Conservation (phyloP, 1,140 invertebrate genomes). For the Ridgeia piscesae region DNA sequence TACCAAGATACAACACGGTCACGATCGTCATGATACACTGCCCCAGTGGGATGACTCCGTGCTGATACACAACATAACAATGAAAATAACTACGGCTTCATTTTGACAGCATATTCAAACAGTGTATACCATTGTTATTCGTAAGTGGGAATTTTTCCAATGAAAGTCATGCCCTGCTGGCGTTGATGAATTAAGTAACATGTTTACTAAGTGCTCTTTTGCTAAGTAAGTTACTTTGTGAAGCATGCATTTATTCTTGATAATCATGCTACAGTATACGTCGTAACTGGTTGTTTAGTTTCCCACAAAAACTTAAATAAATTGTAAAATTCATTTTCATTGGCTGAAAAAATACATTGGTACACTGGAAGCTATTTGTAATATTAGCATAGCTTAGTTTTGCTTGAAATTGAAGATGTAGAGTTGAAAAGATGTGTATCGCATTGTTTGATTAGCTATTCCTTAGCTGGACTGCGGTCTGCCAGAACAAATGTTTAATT, state of each 20-base stretch:
- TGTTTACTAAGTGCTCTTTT: too few species aligned
- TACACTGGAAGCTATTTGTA: background rate
- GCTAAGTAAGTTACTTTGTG: too few species aligned
- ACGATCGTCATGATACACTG: background rate
- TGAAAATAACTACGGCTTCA: background rate
- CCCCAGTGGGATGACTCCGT: background rate
- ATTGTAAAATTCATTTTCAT: background rate
- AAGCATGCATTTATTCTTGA: too few species aligned
- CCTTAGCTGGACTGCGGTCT: too few species aligned
- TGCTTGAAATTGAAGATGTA: background rate
- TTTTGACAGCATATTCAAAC: background rate
- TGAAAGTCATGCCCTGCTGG: too few species aligned
- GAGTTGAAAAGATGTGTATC: background rate
- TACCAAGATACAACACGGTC: background rate
- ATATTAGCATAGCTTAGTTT: background rate
- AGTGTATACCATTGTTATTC: background rate
- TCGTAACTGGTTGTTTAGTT: too few species aligned
- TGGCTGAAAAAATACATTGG: background rate
- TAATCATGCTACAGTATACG: too few species aligned
- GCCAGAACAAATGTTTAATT: too few species aligned
- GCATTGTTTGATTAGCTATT: too few species aligned
- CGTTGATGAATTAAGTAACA: too few species aligned
- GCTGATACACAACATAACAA: background rate
- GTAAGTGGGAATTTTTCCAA: background rate
- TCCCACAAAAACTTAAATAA: background rate